Evolutionary conservation across 1,140 invertebrate genomes (phyloP).

Genomic region (Apis laboriosa): DNA sequence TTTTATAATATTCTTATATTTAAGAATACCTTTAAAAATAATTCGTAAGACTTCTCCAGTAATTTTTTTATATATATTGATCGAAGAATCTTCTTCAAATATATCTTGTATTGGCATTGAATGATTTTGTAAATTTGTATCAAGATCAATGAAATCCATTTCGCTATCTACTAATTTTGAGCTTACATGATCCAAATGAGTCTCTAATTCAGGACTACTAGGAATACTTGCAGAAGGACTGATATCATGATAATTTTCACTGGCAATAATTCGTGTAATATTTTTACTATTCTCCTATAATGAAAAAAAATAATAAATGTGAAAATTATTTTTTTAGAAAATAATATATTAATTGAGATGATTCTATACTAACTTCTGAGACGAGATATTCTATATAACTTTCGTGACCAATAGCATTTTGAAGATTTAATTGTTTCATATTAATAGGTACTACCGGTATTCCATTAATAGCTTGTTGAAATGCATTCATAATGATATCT

Average conservation of each 20-base stretch:
- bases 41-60: constrained; percentile 85
- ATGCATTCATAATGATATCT: constrained; percentile 83
- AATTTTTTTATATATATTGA: constrained; percentile 82
- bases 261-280: constrained; percentile 63
- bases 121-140: constrained; percentile 34
- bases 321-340: not conserved
- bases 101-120: constrained; percentile 48
- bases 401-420: constrained; percentile 73
- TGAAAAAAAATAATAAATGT: not conserved
- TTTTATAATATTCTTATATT: too few relatives aligned
- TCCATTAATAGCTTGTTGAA: constrained; percentile 75
- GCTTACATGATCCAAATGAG: constrained; percentile 34
- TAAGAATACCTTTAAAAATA: constrained; percentile 78
- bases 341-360: constrained; percentile 5
- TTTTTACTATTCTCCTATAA: constrained; percentile 63
- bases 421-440: constrained; percentile 70
- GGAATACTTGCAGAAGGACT: constrained; percentile 68
- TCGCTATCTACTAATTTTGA: constrained; percentile 59
- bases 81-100: constrained; percentile 79
- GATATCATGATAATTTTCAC: constrained; percentile 66
- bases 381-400: constrained; percentile 73
- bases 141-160: constrained; percentile 41
- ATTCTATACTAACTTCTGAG: constrained; percentile 62
- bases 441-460: constrained; percentile 72
- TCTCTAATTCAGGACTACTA: constrained; percentile 71